These are phyloP conservation scores for Pasiphila rectangulata DNA, from an alignment of 2,888 invertebrate genomes.

Conservation along the genomic window DNA sequence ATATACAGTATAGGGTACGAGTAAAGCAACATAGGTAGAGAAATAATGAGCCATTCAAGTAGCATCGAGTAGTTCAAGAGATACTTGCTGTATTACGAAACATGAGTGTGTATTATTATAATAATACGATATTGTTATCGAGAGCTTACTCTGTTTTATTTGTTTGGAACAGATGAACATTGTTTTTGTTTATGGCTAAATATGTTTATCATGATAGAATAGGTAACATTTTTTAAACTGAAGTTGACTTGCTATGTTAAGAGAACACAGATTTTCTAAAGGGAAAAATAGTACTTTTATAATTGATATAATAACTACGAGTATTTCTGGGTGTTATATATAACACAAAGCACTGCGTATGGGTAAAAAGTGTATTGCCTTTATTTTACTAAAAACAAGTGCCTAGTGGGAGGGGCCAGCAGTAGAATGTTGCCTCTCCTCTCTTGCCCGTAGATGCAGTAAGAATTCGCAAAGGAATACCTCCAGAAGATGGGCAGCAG, in stretches of 20 bases:
- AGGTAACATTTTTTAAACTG: neutral
- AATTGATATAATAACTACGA: no score
- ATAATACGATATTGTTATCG: constrained; percentile 4
- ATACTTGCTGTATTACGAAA: constrained; percentile 12
- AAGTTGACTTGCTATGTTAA: neutral
- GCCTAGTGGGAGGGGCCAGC: no score
- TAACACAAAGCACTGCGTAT: no score
- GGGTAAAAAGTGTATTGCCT: no score
- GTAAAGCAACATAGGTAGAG: constrained; percentile 11
- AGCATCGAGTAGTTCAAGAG: constrained; percentile 11
- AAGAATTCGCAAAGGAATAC: no score
- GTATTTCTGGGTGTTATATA: no score
- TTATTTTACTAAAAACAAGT: no score
- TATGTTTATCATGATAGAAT: no score
- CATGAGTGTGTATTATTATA: constrained; percentile 4
- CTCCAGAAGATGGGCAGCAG: no score
- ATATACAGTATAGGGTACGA: neutral
- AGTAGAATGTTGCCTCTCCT: no score
- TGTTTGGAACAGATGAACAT: neutral
- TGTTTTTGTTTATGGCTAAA: neutral
- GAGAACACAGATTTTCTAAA: neutral
- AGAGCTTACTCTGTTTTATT: constrained; percentile 12
- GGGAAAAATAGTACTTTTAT: no score
- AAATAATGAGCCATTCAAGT: constrained; percentile 21
- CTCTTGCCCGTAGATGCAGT: no score